Evolutionary conservation across 2,797 vertebrate genomes (phyloP).

Genomic region (Neoniphon sammara): DNA sequence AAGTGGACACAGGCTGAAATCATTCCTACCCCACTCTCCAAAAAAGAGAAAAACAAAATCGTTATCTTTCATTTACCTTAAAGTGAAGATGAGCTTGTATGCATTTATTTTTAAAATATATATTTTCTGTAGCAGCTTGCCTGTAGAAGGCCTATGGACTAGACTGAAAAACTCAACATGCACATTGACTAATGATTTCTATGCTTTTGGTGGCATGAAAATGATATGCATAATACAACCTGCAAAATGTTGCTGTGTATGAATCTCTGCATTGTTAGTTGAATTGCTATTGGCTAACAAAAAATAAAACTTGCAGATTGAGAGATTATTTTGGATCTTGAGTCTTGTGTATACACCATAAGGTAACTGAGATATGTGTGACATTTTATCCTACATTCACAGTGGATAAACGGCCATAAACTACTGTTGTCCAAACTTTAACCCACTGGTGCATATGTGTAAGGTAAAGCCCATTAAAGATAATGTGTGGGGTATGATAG

Average conservation of each 20-base stretch:
- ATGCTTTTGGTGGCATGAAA: not conserved
- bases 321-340: not conserved
- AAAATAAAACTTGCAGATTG: constrained; percentile 47
- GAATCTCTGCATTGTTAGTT: not conserved
- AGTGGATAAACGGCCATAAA: too few species aligned
- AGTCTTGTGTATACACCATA: too few species aligned
- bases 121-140: not conserved
- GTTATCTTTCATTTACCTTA: not conserved
- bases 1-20: not conserved
- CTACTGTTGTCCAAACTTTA: too few species aligned
- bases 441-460: too few species aligned
- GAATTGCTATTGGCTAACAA: constrained; percentile 6
- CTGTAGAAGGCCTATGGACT: not conserved
- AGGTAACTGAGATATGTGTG: not conserved
- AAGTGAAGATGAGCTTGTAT: not conserved
- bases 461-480: too few species aligned
- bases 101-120: not conserved
- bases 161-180: not conserved
- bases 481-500: too few species aligned
- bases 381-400: too few species aligned
- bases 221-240: not conserved
- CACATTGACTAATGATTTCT: not conserved
- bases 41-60: not conserved
- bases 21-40: not conserved
- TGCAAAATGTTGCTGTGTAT: constrained; percentile 6